Evolutionary conservation across 2,888 invertebrate genomes (phyloP).

Genomic region (Napeogenes sylphis): DNA sequence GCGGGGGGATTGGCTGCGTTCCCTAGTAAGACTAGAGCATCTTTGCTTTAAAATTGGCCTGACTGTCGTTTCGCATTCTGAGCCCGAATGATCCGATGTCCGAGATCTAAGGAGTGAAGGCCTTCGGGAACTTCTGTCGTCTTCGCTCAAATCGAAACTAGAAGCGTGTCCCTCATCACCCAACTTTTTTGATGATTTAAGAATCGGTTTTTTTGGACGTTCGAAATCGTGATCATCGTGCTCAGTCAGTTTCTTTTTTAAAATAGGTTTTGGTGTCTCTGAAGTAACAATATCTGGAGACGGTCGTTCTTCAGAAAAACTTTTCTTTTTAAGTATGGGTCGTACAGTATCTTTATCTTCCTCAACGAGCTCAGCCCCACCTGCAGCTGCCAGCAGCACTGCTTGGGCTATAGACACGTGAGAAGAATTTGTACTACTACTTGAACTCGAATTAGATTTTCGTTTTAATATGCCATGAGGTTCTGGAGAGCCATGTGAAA

Average conservation of each 20-base stretch:
- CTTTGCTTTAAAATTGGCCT: conserved; percentile 82
- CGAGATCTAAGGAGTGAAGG: conserved; percentile 77
- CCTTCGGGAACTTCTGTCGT: conserved; percentile 75
- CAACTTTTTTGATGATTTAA: conserved; percentile 84
- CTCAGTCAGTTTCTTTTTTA: conserved; percentile 91
- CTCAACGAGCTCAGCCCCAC: conserved; percentile 75
- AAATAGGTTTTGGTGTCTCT: conserved; percentile 84
- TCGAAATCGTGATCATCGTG: conserved; percentile 86
- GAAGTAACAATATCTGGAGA: conserved; percentile 65
- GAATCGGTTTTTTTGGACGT: conserved; percentile 84
- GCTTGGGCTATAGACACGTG: conserved; percentile 84
- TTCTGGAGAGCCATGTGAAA: conserved; percentile 80
- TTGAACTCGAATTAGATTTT: conserved; percentile 84
- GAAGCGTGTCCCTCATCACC: conserved; percentile 79
- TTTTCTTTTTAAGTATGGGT: conserved; percentile 91
- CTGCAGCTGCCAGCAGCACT: conserved; percentile 80
- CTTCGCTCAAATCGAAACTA: conserved; percentile 76
- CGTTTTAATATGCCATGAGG: conserved; percentile 89
- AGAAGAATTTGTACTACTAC: conserved; percentile 79
- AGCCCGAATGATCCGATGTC: conserved; percentile 74
- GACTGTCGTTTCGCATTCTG: conserved; percentile 77
- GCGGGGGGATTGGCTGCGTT: conserved; percentile 79
- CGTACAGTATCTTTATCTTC: conserved; percentile 80
- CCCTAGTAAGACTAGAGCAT: conserved; percentile 77
- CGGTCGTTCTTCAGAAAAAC: conserved; percentile 82